These are phyloP conservation scores for Metacarcinus magister DNA, from an alignment of 2,888 invertebrate genomes.

Conservation along the genomic window DNA sequence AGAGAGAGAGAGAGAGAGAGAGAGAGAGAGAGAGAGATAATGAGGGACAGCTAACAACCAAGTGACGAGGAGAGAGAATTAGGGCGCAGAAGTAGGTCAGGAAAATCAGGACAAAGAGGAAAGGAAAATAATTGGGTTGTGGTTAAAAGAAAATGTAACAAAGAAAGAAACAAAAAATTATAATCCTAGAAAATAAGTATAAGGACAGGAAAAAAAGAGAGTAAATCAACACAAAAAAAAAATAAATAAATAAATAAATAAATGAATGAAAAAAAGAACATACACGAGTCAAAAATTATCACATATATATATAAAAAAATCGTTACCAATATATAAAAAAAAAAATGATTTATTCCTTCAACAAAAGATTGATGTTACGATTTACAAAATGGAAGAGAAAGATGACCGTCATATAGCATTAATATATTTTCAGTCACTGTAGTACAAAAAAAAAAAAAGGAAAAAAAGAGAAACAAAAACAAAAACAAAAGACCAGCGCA, in stretches of 20 bases:
- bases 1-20: slow-evolving; percentile 14
- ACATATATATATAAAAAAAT: too few species aligned
- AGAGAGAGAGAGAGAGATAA: slow-evolving; percentile 26
- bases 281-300: too few species aligned
- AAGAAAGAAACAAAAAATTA: neutral
- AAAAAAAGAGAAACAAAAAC: neutral
- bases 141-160: neutral
- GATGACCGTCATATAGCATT: too few species aligned
- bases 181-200: neutral
- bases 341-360: too few species aligned
- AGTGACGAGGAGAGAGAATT: neutral
- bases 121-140: neutral
- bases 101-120: neutral
- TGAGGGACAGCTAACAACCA: neutral
- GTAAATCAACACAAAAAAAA: too few species aligned
- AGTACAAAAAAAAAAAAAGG: neutral
- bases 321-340: too few species aligned
- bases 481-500: too few species aligned
- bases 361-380: too few species aligned
- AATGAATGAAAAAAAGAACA: too few species aligned
- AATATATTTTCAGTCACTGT: too few species aligned
- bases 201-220: too few species aligned
- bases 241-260: neutral
- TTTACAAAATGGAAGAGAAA: too few species aligned
- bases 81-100: neutral